Evolutionary conservation across 2,888 invertebrate genomes (phyloP).

Genomic region (Hydriomena furcata): DNA sequence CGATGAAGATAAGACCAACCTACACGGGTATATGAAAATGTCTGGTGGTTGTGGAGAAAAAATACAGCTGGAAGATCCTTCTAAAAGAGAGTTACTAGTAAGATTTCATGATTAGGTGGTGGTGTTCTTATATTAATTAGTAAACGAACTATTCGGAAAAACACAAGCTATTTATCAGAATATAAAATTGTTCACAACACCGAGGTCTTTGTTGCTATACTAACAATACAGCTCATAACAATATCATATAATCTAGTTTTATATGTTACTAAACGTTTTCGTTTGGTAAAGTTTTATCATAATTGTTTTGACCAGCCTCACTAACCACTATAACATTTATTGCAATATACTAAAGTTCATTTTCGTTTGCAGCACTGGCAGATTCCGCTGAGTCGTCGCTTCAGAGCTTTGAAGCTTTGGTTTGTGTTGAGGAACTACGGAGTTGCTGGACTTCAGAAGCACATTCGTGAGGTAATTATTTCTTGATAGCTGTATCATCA

Average conservation of each 20-base stretch:
- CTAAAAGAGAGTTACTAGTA: conserved; percentile 71
- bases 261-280: too few relatives aligned
- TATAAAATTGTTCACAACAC: too few relatives aligned
- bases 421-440: conserved; percentile 98
- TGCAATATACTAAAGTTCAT: neutral
- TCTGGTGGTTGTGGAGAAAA: conserved; percentile 62
- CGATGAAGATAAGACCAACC: conserved; percentile 44
- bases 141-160: too few relatives aligned
- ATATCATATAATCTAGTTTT: too few relatives aligned
- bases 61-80: conserved; percentile 69
- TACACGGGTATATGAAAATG: conserved; percentile 69
- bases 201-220: too few relatives aligned
- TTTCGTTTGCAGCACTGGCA: conserved; percentile 94
- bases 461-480: conserved; percentile 91
- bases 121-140: conserved; percentile 17
- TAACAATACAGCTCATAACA: too few relatives aligned
- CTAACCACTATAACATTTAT: neutral
- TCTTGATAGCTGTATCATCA: neutral
- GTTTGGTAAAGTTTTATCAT: too few relatives aligned
- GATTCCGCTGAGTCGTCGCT: conserved; percentile 96
- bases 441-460: conserved; percentile 94
- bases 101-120: conserved; percentile 42
- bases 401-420: conserved; percentile 97
- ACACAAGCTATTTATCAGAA: too few relatives aligned
- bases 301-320: too few relatives aligned